Percentiles rank a stretch among this genome's conserved stretches.
phyloP scores from a whole-genome alignment of 2,797 vertebrate genomes.

The Pseudochaenichthys georgianus region DNA sequence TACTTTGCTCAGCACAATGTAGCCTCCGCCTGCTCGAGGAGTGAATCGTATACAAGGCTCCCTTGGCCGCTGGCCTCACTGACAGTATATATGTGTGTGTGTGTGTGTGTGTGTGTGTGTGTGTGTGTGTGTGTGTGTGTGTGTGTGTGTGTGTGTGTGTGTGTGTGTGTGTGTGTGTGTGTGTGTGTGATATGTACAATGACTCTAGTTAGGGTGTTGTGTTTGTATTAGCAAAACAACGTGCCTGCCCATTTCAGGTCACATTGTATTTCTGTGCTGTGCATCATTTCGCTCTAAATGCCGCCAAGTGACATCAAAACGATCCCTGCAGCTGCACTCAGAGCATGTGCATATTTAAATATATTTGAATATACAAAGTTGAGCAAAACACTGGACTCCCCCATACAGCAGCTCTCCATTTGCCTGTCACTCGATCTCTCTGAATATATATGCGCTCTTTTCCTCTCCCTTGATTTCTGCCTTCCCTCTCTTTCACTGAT shows the following conservation, averaged over 20 bases:
- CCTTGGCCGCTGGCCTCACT: conserved; percentile 24
- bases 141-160: too few relatives aligned
- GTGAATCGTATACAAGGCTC: conserved; percentile 45
- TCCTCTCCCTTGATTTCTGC: conserved; percentile 14
- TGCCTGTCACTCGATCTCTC: conserved; percentile 1
- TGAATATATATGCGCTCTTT: conserved; percentile 7
- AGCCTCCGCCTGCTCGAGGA: conserved; percentile 40
- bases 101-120: too few relatives aligned
- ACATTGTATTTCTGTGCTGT: conserved; percentile 15
- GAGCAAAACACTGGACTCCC: conserved; percentile 46
- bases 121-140: too few relatives aligned
- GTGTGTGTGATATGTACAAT: conserved; percentile 1
- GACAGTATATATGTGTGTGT: conserved; percentile 5
- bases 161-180: too few relatives aligned
- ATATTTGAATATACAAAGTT: conserved; percentile 73
- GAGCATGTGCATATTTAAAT: conserved; percentile 44
- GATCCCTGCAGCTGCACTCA: conserved; percentile 36
- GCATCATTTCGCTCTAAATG: conserved; percentile 22
- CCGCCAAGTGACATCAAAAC: conserved; percentile 39
- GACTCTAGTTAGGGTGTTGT: background rate
- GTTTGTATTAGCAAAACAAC: conserved; percentile 28
- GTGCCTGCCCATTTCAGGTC: conserved; percentile 12
- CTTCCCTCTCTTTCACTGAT: conserved; percentile 36
- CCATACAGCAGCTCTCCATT: background rate
- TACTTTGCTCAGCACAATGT: conserved; percentile 56